phyloP scores from a whole-genome alignment of 2,797 vertebrate genomes.

The Parauchenoglanis ngamensis region DNA sequence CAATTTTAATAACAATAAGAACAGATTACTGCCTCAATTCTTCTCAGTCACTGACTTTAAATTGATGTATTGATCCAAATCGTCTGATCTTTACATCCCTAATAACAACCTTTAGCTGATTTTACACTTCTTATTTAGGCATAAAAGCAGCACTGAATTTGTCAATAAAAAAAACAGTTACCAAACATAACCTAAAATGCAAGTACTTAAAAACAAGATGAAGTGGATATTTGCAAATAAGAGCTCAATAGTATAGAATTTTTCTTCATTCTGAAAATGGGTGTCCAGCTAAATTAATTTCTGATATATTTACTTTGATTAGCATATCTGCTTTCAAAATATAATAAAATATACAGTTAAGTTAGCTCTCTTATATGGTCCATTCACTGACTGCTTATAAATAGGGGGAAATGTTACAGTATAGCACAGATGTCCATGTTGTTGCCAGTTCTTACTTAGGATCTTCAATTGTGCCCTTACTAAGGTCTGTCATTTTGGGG shows the following conservation, averaged over 20 bases:
- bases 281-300: conserved; percentile 61
- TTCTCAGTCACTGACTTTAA: background rate
- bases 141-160: conserved; percentile 22
- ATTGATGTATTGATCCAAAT: background rate
- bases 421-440: conserved; percentile 58
- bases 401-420: conserved; percentile 58
- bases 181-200: background rate
- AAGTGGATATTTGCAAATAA: conserved; percentile 8
- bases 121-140: conserved; percentile 29
- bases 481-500: conserved; percentile 99
- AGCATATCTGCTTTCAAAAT: conserved; percentile 54
- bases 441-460: conserved; percentile 81
- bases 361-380: conserved; percentile 65
- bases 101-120: background rate
- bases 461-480: conserved; percentile 96
- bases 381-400: conserved; percentile 80
- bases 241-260: background rate
- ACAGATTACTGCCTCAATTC: background rate
- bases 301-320: conserved; percentile 24
- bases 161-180: conserved; percentile 19
- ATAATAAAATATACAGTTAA: conserved; percentile 71
- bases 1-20: background rate
- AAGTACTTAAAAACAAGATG: conserved; percentile 15
- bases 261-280: conserved; percentile 53
- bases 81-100: background rate